Evolutionary conservation across 2,888 invertebrate genomes (phyloP).

Genomic region (Philaethria dido): DNA sequence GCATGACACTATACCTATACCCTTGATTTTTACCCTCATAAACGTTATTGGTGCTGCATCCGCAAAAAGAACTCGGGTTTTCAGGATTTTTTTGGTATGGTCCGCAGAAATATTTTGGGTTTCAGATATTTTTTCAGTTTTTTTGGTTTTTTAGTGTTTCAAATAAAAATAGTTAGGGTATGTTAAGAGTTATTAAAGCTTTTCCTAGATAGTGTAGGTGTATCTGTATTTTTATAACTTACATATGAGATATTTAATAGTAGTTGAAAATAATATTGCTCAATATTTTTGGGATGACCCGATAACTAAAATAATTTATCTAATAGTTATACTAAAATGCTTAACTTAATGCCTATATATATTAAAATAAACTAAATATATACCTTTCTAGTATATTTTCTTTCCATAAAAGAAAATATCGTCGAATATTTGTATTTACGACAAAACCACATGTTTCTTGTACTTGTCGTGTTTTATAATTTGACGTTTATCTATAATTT

Average conservation of each 20-base stretch:
- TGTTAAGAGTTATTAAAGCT: no score
- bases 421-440: neutral
- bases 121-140: no score
- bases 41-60: conserved; percentile 40
- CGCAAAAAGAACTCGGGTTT: conserved; percentile 5
- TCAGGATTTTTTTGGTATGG: neutral
- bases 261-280: no score
- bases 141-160: no score
- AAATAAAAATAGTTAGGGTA: no score
- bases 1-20: conserved; percentile 36
- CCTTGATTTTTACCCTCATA: conserved; percentile 39
- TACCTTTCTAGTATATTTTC: neutral
- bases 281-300: no score
- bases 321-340: neutral
- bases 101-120: no score
- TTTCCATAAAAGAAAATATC: neutral
- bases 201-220: no score
- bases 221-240: no score
- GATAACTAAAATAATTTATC: no score
- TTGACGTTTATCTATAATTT: conserved; percentile 33
- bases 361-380: no score
- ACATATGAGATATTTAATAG: no score
- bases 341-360: neutral
- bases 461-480: conserved; percentile 22
- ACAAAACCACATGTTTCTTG: conserved; percentile 15